Conservation (phyloP, 2,888 invertebrate species). For the Temnothorax rugatulus region DNA sequence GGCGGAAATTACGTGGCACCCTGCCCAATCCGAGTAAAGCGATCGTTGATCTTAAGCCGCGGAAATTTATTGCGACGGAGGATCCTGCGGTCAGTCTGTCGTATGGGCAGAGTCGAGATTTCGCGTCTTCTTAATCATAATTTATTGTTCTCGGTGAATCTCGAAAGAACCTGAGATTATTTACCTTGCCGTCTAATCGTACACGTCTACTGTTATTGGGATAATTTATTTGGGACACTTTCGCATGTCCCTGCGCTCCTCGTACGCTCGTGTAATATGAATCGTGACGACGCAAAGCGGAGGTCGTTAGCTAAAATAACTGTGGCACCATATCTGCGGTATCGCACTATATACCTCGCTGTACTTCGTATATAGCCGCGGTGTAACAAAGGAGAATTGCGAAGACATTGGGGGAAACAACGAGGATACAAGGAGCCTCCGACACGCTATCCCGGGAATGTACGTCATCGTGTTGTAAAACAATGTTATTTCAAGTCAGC, state of each 20-base stretch:
- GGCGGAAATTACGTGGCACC: slow-evolving; percentile 46
- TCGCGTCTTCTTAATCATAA: background rate
- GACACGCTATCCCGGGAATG: background rate
- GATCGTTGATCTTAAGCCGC: slow-evolving; percentile 44
- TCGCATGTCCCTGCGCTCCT: background rate
- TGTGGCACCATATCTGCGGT: slow-evolving; percentile 19
- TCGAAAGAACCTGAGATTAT: background rate
- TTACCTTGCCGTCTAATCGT: background rate
- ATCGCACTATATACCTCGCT: background rate
- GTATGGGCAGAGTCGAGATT: background rate
- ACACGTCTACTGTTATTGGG: background rate
- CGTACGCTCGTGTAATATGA: background rate
- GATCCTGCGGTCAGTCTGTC: background rate
- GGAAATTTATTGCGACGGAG: slow-evolving; percentile 41
- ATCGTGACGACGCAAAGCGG: background rate
- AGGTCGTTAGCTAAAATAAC: slow-evolving; percentile 38
- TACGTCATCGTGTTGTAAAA: slow-evolving; percentile 21
- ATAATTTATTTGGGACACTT: background rate
- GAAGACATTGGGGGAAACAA: slow-evolving; percentile 9
- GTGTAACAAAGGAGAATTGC: slow-evolving; percentile 26
- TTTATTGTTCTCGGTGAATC: background rate
- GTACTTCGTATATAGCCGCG: background rate
- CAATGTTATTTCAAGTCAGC: slow-evolving; percentile 27
- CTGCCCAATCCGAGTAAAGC: slow-evolving; percentile 42
- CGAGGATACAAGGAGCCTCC: background rate